Evolutionary conservation across 2,113 vertebrate genomes (phyloP).

Genomic region (Pygoscelis antarcticus): DNA sequence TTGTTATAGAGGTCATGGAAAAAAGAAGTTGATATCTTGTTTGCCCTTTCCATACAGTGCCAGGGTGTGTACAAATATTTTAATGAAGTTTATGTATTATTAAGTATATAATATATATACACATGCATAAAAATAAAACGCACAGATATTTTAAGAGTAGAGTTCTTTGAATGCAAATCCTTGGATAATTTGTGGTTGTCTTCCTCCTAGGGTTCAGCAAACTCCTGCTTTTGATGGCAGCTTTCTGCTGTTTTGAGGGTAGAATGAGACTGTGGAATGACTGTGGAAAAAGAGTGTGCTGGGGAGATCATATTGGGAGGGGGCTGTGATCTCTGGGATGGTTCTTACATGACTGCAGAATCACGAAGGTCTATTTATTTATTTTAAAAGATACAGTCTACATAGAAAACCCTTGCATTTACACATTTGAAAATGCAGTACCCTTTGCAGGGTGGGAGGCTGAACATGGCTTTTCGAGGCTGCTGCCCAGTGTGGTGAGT

Average conservation of each 20-base stretch:
- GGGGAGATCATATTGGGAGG: neutral
- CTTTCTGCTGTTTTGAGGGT: neutral
- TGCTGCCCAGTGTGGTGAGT: neutral
- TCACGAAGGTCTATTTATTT: neutral
- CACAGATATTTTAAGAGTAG: conserved; percentile 13
- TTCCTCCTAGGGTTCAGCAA: neutral
- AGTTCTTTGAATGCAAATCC: neutral
- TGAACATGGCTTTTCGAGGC: accelerated
- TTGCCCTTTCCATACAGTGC: neutral
- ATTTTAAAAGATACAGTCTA: neutral
- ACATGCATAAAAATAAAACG: neutral
- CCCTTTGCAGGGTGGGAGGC: neutral
- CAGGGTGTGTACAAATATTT: neutral
- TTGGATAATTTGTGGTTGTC: neutral
- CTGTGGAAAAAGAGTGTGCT: neutral
- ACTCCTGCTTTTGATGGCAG: neutral
- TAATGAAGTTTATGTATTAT: neutral
- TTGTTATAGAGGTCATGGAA: neutral
- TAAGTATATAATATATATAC: neutral
- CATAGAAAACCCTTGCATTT: neutral
- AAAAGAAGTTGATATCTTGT: neutral
- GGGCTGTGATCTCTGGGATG: neutral
- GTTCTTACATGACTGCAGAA: neutral
- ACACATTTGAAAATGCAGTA: neutral
- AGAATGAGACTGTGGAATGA: neutral